Evolutionary conservation across 2,113 vertebrate genomes (phyloP).

Genomic region (Nycticryphes semicollaris): DNA sequence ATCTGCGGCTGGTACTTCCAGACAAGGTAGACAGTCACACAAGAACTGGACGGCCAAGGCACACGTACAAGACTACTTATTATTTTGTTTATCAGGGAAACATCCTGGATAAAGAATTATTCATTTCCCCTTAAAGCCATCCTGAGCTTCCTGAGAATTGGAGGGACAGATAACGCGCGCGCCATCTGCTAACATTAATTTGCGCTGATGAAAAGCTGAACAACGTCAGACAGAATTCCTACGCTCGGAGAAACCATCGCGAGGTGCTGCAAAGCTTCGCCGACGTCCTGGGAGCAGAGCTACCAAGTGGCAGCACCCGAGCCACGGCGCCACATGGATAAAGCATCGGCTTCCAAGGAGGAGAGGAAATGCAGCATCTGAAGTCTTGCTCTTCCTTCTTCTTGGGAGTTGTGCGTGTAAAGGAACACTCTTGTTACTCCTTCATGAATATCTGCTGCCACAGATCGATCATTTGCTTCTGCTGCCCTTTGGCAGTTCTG

Average conservation of each 20-base stretch:
- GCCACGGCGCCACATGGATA: background rate
- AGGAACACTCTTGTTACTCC: background rate
- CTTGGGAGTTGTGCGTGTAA: background rate
- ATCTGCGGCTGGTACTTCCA: background rate
- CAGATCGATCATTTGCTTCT: background rate
- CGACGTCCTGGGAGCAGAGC: background rate
- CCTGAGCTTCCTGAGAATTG: background rate
- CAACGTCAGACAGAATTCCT: background rate
- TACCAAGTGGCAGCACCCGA: background rate
- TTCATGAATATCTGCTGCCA: background rate
- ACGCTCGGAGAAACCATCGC: background rate
- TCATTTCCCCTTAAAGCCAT: conserved; percentile 12
- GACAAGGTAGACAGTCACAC: background rate
- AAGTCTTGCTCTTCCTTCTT: background rate
- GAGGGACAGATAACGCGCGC: background rate
- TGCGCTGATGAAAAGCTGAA: background rate
- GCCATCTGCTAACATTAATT: background rate
- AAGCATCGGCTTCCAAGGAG: accelerated
- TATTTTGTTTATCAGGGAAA: background rate
- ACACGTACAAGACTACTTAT: background rate
- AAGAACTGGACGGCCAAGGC: background rate
- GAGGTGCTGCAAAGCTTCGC: background rate
- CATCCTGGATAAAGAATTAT: conserved; percentile 1
- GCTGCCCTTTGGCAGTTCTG: background rate
- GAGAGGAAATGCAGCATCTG: background rate